Evolutionary conservation across 2,888 invertebrate species (phyloP), one percentile per base, ranked within the genome.

Genomic region (Carpatolechia fugitivella): DNA sequence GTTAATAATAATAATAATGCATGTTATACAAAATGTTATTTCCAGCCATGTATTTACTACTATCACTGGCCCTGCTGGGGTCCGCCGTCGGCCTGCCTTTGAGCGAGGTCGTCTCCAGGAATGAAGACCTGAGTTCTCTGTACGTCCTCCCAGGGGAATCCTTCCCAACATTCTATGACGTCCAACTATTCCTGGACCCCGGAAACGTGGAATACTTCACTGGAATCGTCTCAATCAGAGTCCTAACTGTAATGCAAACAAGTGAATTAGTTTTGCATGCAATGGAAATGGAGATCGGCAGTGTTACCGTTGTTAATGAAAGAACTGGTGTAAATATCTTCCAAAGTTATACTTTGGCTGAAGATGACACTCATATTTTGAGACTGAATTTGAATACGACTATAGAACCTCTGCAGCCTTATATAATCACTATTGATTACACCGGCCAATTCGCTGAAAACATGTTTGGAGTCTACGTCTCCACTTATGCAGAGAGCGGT

Each of bases 381-480:
- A 90, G 77, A 11, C 85, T 94, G 8, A 68, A 71, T 0, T 60
- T 92, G n/a, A 71, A 55, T 0, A 65, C 65, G 0, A 46, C 63
- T 0, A 57, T 93, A 31, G 56, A 60, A 0, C 68, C 72, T 0
- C 78, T 83, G 0, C 74, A 76, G 13, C 78, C 77, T 0, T 92
- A 94, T 65, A 70, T 70, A 0, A 63, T 94, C 1, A 75, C 85
- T 55, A 92, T 95, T 57, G 72, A 82, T 0, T 96, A 92, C 64
- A 74, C 70, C 0, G 94, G 92, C 0, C 72, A 76, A 2, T 91
- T 93, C 55, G 91, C 91, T 33, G 85, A 85, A 14, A 91, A 93
- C 38, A 88, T 93, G 73, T 91, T 91, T 55, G 95, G 95, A 16
- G 90, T 95, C 24, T 94, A 94, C 62, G 80, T 92, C 24, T 92